These are phyloP conservation scores for Rhynchomys soricoides DNA, from an alignment of 2,113 vertebrate genomes.

Conservation along the genomic window DNA sequence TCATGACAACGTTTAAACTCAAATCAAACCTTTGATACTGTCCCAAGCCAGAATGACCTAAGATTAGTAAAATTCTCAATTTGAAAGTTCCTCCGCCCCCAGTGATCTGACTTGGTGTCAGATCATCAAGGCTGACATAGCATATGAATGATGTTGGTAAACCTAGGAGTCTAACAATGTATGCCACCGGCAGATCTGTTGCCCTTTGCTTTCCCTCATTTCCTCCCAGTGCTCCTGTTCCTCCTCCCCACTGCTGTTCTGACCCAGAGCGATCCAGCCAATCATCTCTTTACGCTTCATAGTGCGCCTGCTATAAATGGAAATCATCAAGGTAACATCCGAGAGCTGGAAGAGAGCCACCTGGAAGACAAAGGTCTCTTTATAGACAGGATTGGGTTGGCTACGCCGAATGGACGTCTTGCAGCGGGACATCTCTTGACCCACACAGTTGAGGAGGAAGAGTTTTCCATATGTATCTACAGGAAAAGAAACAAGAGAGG, in stretches of 20 bases:
- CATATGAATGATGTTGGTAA: background rate
- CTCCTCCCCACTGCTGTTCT: slow-evolving; percentile 93
- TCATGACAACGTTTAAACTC: slow-evolving; percentile 33
- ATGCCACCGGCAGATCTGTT: slow-evolving; percentile 96
- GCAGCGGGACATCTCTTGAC: slow-evolving; percentile 96
- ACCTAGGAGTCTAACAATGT: slow-evolving; percentile 92
- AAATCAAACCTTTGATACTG: slow-evolving; percentile 47
- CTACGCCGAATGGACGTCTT: slow-evolving; percentile 95
- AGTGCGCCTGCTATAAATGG: slow-evolving; percentile 93
- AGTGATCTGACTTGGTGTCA: background rate
- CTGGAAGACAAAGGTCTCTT: slow-evolving; percentile 98
- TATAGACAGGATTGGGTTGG: slow-evolving; percentile 97
- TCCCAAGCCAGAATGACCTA: background rate
- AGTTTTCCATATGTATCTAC: slow-evolving; percentile 96
- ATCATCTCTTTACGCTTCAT: slow-evolving; percentile 99
- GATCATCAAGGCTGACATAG: background rate
- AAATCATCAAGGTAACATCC: slow-evolving; percentile 95
- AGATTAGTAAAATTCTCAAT: background rate
- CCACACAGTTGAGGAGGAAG: slow-evolving; percentile 94
- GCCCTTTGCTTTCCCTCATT: slow-evolving; percentile 92
- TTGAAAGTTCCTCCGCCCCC: background rate
- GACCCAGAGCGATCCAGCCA: slow-evolving; percentile 96
- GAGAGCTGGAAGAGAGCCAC: slow-evolving; percentile 98
- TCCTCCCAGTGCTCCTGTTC: slow-evolving; percentile 96
- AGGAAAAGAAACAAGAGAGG: background rate